A percentile compares a stretch with the other conserved stretches of the same genome.
These are phyloP conservation scores for Esox masquinongy DNA, from an alignment of 2,797 vertebrate species.

Conservation along the genomic window DNA sequence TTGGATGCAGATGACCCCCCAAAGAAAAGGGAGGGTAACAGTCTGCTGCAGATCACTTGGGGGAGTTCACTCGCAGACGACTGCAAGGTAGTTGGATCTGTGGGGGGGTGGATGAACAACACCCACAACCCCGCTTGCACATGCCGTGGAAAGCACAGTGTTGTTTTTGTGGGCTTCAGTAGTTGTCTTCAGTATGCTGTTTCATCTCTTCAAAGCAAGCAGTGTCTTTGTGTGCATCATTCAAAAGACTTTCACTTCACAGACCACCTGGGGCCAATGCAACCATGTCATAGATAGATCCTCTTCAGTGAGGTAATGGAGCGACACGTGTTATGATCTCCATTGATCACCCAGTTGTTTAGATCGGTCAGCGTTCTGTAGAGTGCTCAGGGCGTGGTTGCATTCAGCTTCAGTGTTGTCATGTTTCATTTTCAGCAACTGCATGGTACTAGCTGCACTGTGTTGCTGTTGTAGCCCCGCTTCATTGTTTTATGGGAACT, in stretches of 20 bases:
- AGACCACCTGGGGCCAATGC: slow-evolving; percentile 53
- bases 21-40: slow-evolving; percentile 75
- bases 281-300: slow-evolving; percentile 49
- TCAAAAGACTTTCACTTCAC: slow-evolving; percentile 34
- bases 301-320: neutral
- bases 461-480: slow-evolving; percentile 28
- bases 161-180: slow-evolving; percentile 53
- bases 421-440: slow-evolving; percentile 34
- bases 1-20: slow-evolving; percentile 74
- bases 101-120: slow-evolving; percentile 10
- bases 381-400: slow-evolving; percentile 52
- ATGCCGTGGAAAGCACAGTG: slow-evolving; percentile 35
- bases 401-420: slow-evolving; percentile 52
- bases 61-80: slow-evolving; percentile 78
- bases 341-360: neutral
- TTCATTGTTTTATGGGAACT: slow-evolving; percentile 2
- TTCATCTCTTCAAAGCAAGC: slow-evolving; percentile 49
- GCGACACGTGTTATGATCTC: neutral
- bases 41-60: slow-evolving; percentile 77
- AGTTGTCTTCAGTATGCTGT: slow-evolving; percentile 36
- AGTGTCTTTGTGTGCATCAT: slow-evolving; percentile 40
- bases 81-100: slow-evolving; percentile 80
- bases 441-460: slow-evolving; percentile 33
- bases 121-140: slow-evolving; percentile 18
- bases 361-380: slow-evolving; percentile 6